Percentiles rank a stretch among this genome's conserved stretches.
Conservation (phyloP, 2,797 vertebrate genomes). For the Peromyscus melanophrys region DNA sequence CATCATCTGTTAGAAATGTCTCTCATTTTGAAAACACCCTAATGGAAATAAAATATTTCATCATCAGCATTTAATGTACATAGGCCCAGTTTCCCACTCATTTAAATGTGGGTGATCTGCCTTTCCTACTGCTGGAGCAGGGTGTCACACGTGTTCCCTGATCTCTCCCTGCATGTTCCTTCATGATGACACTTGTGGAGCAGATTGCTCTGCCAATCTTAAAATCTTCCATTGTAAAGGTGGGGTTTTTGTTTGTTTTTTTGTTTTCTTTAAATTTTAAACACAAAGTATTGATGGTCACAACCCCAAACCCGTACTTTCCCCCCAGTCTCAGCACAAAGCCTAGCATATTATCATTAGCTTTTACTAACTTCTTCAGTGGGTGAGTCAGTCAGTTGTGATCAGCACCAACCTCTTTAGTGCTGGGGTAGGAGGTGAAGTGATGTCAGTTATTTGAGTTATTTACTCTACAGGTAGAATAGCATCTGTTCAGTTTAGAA, state of each 20-base stretch:
- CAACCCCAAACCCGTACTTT: neutral
- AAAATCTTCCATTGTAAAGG: slow-evolving; percentile 37
- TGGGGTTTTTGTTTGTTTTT: neutral
- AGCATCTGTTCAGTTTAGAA: slow-evolving; percentile 19
- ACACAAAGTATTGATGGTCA: neutral
- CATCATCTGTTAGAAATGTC: slow-evolving; percentile 46
- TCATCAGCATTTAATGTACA: slow-evolving; percentile 14
- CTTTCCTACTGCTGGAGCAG: neutral
- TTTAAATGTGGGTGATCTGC: neutral
- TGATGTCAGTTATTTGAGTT: slow-evolving; percentile 32
- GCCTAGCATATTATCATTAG: neutral
- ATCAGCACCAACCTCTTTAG: slow-evolving; percentile 29
- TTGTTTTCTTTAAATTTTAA: neutral
- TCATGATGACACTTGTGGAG: neutral
- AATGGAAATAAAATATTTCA: slow-evolving; percentile 47
- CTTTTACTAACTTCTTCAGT: slow-evolving; percentile 21
- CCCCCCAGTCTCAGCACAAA: neutral
- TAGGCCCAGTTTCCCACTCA: neutral
- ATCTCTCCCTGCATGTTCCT: neutral
- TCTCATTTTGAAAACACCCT: slow-evolving; percentile 54
- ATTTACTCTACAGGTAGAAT: neutral
- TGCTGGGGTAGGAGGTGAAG: neutral
- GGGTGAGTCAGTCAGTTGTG: neutral
- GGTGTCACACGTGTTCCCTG: neutral
- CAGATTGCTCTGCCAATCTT: neutral